Base-by-base conservation (phyloP, 2,888 invertebrate genomes). In the Ectemnius cavifrons region DNA sequence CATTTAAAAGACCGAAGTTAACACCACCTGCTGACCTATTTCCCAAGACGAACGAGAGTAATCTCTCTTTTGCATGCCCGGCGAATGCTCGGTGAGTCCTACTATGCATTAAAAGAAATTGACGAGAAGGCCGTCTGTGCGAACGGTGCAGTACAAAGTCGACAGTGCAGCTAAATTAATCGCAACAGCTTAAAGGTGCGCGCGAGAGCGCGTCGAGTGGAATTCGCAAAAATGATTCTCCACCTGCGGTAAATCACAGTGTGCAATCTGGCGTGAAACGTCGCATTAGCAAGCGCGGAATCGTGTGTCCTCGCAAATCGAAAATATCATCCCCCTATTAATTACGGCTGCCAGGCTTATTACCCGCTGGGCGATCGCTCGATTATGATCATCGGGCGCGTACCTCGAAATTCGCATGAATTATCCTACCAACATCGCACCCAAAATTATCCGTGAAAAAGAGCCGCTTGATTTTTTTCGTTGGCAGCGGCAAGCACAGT, bases 21-120 rank as follows among this genome's bases (percentile, higher is more conserved):
- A 72, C 47, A 14, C 49, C 65, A 18, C 59, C 66, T 78, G 73
- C 56, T 71, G 63, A 66, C 64, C 65, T 62, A 68, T 75, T 80
- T 72, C 45, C 67, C 20, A 62, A 47, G 66, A 56, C 46, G 58
- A 47, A 37, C 37, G 37, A 59, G 49, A 5, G 28, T 58, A 67
- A 56, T 71, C 66, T 52, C 47, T 71, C 71, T 72, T 73, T 79
- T 73, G 73, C 71, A 75, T 79, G 67, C 71, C 28, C 57, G 57
- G 49, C 58, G 47, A 75, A 71, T 63, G 79, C 67, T 72, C 74
- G 77, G 71, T 74, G 77, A 72, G 58, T 62, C 62, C 57, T 79
- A 79, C 69, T 56, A 73, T 13, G 58, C 72, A 79, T 80, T 79
- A 74, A 79, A 80, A 81, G 72, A 80, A 72, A 68, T 73, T 73